Percentiles rank a stretch among this genome's conserved stretches.
These are phyloP conservation scores for Pocillopora damicornis DNA, from an alignment of 64 coral and sea anemone genomes.

Conservation along the genomic window DNA sequence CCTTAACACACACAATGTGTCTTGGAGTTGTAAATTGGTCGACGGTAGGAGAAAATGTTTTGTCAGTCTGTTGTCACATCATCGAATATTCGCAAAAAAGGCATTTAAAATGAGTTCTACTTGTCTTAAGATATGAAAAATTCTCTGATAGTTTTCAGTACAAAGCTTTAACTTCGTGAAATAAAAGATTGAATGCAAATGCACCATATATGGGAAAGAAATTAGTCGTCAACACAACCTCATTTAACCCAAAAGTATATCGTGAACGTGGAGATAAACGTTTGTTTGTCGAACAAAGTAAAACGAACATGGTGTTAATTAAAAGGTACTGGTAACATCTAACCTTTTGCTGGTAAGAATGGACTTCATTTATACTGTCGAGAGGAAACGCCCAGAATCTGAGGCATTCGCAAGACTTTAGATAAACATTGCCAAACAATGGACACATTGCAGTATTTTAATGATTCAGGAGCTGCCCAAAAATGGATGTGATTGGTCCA, in stretches of 20 bases:
- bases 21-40: not conserved
- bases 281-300: not conserved
- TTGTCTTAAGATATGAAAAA: not conserved
- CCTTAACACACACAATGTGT: no score
- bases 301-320: constrained; percentile 24
- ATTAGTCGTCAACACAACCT: not conserved
- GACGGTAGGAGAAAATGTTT: not conserved
- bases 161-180: not conserved
- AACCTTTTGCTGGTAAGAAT: not conserved
- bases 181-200: not conserved
- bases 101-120: not conserved
- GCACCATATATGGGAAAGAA: not conserved
- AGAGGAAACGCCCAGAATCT: not conserved
- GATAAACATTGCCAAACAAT: not conserved
- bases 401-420: not conserved
- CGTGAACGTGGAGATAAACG: constrained; percentile 4
- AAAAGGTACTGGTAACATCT: not conserved
- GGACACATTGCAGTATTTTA: no score
- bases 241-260: not conserved
- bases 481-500: no score
- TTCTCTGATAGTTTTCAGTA: not conserved
- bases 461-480: no score
- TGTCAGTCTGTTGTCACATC: not conserved
- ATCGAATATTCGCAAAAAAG: not conserved
- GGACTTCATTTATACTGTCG: not conserved